These are phyloP conservation scores for Parazoanthus swiftii DNA, from an alignment of 92 coral and sea anemone genomes.

Conservation along the genomic window DNA sequence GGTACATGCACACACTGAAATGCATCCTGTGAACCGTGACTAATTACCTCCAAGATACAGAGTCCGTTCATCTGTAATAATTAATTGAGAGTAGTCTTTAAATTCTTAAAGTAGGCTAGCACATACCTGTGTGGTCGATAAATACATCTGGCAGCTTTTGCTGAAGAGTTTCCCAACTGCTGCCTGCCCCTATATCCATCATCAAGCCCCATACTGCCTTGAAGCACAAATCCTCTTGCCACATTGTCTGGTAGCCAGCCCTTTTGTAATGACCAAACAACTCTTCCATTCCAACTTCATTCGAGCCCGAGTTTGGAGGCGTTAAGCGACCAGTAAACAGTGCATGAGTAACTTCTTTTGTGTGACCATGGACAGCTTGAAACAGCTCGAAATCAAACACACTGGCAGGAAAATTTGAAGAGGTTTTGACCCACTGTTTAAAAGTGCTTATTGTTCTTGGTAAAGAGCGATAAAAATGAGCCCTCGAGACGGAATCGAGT, in stretches of 20 bases:
- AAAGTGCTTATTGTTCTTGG: constrained; percentile 71
- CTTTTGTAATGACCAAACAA: constrained; percentile 47
- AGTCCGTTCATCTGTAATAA: too few species aligned
- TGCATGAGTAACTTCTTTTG: constrained; percentile 75
- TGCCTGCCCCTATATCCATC: constrained; percentile 38
- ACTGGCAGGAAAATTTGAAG: constrained; percentile 30
- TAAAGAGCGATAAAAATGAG: constrained; percentile 88
- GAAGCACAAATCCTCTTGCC: constrained; percentile 73
- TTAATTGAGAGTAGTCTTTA: too few species aligned
- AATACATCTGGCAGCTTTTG: constrained; percentile 40
- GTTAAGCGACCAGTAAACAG: constrained; percentile 72
- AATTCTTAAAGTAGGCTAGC: neutral
- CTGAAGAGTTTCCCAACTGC: constrained; percentile 43
- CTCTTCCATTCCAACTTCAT: constrained; percentile 42
- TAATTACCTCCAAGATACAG: too few species aligned
- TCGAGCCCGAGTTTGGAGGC: constrained; percentile 35
- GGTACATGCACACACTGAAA: too few species aligned
- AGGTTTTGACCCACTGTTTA: constrained; percentile 36
- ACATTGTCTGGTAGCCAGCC: constrained; percentile 67
- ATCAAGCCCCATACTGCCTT: constrained; percentile 52
- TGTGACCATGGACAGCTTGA: constrained; percentile 86
- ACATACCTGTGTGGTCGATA: constrained; percentile 58
- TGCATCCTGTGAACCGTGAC: too few species aligned
- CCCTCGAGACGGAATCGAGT: constrained; percentile 79
- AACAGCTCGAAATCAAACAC: constrained; percentile 79